Evolutionary conservation across 2,797 vertebrate genomes (phyloP).

Genomic region (Alosa sapidissima): DNA sequence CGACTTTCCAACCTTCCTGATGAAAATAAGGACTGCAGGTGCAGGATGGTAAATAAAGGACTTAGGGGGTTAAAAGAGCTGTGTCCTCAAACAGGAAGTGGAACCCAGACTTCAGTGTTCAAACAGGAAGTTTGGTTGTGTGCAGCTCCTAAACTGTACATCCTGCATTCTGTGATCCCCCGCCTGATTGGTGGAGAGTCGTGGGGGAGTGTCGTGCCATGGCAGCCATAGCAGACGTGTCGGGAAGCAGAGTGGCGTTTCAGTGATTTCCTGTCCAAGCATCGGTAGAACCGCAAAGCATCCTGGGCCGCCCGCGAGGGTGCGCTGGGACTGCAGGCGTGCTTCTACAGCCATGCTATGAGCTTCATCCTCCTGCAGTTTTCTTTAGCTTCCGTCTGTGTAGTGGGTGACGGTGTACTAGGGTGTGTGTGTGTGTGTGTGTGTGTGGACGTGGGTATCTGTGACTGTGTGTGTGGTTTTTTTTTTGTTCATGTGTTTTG

Average conservation of each 20-base stretch:
- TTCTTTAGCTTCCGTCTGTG: constrained; percentile 28
- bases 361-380: constrained; percentile 52
- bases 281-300: constrained; percentile 17
- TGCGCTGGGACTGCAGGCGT: constrained; percentile 50
- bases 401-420: background rate
- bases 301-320: background rate
- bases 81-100: too few species aligned
- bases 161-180: background rate
- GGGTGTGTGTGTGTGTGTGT: background rate
- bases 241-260: background rate
- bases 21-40: background rate
- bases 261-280: constrained; percentile 28
- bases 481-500: background rate
- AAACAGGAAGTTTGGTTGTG: background rate
- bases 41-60: background rate
- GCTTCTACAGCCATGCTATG: constrained; percentile 67
- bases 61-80: too few species aligned
- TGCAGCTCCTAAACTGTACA: background rate
- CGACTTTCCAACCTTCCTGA: background rate
- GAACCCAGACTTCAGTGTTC: background rate
- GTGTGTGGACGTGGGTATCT: background rate
- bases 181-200: background rate
- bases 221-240: background rate
- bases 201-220: background rate
- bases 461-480: background rate